Evolutionary conservation across 2,113 vertebrate species (phyloP).

Genomic region (Sitta europaea): DNA sequence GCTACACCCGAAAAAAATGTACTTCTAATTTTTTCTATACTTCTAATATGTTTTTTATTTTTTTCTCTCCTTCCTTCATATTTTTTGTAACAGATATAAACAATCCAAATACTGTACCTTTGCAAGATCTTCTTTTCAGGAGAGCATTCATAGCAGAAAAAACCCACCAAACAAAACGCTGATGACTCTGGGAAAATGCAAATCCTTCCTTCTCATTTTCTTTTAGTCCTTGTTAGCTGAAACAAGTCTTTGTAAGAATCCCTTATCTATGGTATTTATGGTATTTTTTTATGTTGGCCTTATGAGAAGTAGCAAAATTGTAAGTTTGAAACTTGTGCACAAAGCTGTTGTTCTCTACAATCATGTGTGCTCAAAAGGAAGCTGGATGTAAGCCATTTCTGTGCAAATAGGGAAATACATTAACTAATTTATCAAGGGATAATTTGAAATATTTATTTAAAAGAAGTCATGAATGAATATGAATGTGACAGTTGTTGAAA

Average conservation of each 20-base stretch:
- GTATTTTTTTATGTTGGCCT: neutral
- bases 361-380: neutral
- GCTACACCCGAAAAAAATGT: neutral
- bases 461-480: neutral
- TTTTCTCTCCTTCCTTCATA: neutral
- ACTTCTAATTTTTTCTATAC: too few relatives aligned
- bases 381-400: neutral
- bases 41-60: accelerated
- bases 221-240: neutral
- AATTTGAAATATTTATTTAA: neutral
- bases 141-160: neutral
- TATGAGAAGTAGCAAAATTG: neutral
- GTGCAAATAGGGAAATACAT: neutral
- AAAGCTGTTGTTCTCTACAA: neutral
- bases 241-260: neutral
- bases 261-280: neutral
- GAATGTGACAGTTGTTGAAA: neutral
- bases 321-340: neutral
- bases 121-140: neutral
- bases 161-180: too few relatives aligned
- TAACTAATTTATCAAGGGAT: neutral
- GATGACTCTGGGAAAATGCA: neutral
- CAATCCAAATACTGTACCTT: neutral
- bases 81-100: neutral
- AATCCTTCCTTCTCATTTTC: neutral